Percentiles rank a stretch among this genome's conserved stretches.
phyloP scores from a whole-genome alignment of 2,113 vertebrate genomes.

The Grantiella picta region DNA sequence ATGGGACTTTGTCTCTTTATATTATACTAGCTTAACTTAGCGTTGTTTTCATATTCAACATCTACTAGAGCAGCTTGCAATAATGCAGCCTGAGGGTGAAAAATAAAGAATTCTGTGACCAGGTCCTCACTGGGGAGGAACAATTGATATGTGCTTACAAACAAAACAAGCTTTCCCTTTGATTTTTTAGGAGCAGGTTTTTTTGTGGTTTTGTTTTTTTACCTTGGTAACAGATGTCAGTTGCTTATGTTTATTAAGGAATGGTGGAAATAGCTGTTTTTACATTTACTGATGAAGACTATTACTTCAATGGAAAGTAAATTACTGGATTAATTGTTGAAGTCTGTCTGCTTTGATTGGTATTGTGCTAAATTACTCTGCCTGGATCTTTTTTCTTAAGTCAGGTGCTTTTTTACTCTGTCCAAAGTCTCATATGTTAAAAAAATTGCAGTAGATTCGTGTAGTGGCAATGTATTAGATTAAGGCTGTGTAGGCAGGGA shows the following conservation, averaged over 20 bases:
- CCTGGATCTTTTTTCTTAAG: neutral
- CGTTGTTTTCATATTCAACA: neutral
- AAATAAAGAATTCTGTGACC: neutral
- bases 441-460: neutral
- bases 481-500: neutral
- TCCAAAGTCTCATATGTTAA: neutral
- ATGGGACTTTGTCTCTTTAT: neutral
- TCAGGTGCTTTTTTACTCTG: neutral
- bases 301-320: neutral
- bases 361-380: neutral
- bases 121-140: neutral
- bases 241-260: neutral
- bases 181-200: rapidly evolving
- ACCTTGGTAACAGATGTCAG: neutral
- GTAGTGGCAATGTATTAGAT: neutral
- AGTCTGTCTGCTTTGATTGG: neutral
- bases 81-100: neutral
- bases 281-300: neutral
- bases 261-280: neutral
- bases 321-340: neutral
- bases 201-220: neutral
- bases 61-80: neutral
- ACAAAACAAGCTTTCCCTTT: neutral
- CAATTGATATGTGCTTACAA: neutral
- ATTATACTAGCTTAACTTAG: neutral